Evolutionary conservation across 2,113 vertebrate species (phyloP), one percentile per base, ranked within the genome.

Genomic region (Hyperopisus bebe): DNA sequence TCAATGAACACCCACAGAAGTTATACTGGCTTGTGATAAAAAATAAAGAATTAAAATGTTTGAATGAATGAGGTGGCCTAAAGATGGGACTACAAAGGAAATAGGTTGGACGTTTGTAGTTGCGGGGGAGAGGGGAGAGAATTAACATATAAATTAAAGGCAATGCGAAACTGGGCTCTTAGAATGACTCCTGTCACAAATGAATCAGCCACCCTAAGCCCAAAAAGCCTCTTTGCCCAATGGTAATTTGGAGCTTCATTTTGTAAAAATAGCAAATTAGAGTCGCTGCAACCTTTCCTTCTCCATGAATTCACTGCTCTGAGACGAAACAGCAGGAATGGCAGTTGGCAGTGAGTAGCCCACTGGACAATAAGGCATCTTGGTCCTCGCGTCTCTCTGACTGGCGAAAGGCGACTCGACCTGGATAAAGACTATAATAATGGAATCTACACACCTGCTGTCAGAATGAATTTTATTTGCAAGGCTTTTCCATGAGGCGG

Each of bases 111-210:
- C 86, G 66, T 88, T 70, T 44, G 31, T 55, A 85, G 74, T 53
- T 46, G 80, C 5, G 51, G 51, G 51, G 51, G 51, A 6, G 51
- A 17, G 11, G 50, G 89, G 90, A 58, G 89, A 50, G 91, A 86
- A 93, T 93, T 93, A 93, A 92, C 93, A 93, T 92, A 91, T 90
- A 93, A 92, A 92, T 93, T 91, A 93, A 90, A 92, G 84, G 88
- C 62, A 27, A 53, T 82, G 88, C 77, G 50, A 86, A 31, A 74
- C 51, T 35, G 90, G 87, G 77, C 86, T 88, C 83, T 91, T 90
- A 90, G 89, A 91, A 88, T 90, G 91, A 87, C 80, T 89, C 48
- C 90, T 91, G 90, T 91, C 92, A 89, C 90, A 90, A 89, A 91
- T 91, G 91, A 93, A 92, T 93, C 92, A 90, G 88, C 84, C 31